Base-by-base conservation (phyloP, 2,888 invertebrate genomes). In the Drosophila anceps region DNA sequence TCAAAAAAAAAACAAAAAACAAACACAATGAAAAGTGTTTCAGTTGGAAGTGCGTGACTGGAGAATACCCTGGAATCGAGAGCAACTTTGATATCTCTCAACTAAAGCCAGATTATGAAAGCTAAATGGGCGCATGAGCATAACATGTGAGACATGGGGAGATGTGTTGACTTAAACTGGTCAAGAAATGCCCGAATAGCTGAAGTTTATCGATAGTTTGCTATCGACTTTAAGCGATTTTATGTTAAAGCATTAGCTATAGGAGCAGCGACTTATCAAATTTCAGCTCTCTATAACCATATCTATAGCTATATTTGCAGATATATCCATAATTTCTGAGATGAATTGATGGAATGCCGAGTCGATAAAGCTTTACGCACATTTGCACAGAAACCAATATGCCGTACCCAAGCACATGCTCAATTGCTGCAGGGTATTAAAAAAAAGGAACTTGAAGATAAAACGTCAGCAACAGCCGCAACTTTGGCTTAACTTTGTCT, bases 381-480 rank as follows among this genome's bases (percentile, higher is more conserved):
- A 9, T 4, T 18, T 18, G 4, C 15, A 41, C 10, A 4, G 1
- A 0, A 41, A 5, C 46, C 10, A 33, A 31, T 31, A 50, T 31
- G 18, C 31, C 18, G 18, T 6, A 9, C n/a, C 7, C 18, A 3
- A 13, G 9, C 13, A 20, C 50, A 1, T 50, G 18, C 10, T 50
- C 31, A 12, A 12, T 12, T 0, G 31, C 20, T 33, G 20, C 12
- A 8, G 50, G 50, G 20, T 50, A 50, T 50, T 18, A 27, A 24
- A 39, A 39, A 50, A 48, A 27, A 35, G 27, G 65, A 66, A 57
- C 53, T 66, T 48, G 61, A 55, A 84, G 76, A 81, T 82, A 80
- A 73, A 76, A 69, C 61, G 81, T 73, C 84, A 78, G 76, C 69
- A 62, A 75, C 81, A 81, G 82, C 80, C 80, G 62, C 78, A 76